phyloP scores from a whole-genome alignment of 2,113 vertebrate species.

The Sus scrofa region DNA sequence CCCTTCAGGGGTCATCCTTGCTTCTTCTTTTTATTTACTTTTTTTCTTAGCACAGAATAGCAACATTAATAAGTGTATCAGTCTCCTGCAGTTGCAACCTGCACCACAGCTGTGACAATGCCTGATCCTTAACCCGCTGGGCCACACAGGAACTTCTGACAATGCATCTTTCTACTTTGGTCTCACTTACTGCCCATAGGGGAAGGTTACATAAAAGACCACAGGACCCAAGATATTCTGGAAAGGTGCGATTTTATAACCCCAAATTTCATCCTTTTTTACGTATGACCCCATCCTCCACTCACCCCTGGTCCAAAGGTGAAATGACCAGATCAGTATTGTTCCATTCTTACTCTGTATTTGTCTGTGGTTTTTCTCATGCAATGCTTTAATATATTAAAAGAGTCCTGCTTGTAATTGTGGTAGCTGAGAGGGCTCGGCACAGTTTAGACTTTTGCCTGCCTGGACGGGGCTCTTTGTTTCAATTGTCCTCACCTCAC shows the following conservation, averaged over 20 bases:
- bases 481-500: background rate
- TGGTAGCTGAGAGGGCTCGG: background rate
- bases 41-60: constrained; percentile 39
- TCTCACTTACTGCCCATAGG: background rate
- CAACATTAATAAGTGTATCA: constrained; percentile 38
- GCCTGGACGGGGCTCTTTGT: background rate
- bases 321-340: background rate
- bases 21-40: constrained; percentile 30
- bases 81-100: background rate
- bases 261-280: background rate
- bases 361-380: background rate
- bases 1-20: background rate
- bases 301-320: background rate
- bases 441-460: background rate
- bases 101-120: too few species aligned
- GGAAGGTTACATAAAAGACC: background rate
- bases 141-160: too few species aligned
- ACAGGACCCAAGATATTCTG: background rate
- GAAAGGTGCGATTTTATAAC: background rate
- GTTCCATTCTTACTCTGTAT: background rate
- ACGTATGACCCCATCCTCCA: background rate
- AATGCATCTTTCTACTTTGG: background rate
- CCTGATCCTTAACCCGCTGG: too few species aligned
- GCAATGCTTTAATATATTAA: background rate
- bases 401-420: background rate